A percentile compares a stretch with the other conserved stretches of the same genome.
These are phyloP conservation scores for Otolemur crassicaudatus DNA, from an alignment of 2,797 vertebrate genomes.

Conservation along the genomic window DNA sequence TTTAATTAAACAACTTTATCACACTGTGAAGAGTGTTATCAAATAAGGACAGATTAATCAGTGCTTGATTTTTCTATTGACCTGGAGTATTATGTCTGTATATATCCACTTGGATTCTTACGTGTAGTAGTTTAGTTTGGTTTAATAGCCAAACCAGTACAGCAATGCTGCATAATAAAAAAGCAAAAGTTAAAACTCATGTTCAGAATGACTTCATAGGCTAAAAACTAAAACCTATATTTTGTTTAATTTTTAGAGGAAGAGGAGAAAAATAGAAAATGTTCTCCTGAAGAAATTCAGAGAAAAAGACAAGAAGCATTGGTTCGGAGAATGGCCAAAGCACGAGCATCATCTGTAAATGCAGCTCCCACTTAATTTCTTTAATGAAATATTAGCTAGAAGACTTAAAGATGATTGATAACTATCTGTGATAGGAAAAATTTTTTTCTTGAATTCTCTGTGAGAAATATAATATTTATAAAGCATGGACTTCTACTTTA, in stretches of 20 bases:
- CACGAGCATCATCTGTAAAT: slow-evolving; percentile 86
- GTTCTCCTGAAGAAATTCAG: slow-evolving; percentile 94
- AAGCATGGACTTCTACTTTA: slow-evolving; percentile 77
- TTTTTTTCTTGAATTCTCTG: slow-evolving; percentile 75
- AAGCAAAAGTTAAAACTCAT: slow-evolving; percentile 54
- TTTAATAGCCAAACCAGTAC: slow-evolving; percentile 9
- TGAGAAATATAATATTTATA: slow-evolving; percentile 78
- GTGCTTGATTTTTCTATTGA: slow-evolving; percentile 29
- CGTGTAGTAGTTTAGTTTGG: slow-evolving; percentile 7
- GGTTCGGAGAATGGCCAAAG: slow-evolving; percentile 91
- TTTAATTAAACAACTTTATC: slow-evolving; percentile 46
- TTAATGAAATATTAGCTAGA: neutral
- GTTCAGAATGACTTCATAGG: neutral
- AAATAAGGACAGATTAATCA: neutral
- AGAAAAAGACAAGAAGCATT: slow-evolving; percentile 95
- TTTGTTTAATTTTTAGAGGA: slow-evolving; percentile 87
- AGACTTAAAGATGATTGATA: slow-evolving; percentile 39
- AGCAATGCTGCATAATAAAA: neutral
- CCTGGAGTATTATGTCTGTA: neutral
- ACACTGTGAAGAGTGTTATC: neutral
- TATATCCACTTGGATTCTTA: neutral
- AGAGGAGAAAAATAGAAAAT: slow-evolving; percentile 89
- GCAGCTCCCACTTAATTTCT: slow-evolving; percentile 82
- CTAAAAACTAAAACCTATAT: slow-evolving; percentile 17
- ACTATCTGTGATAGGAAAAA: slow-evolving; percentile 59